Percentiles rank a stretch among this genome's conserved stretches.
Conservation (phyloP, 2,113 vertebrate genomes). For the Morone chrysops region DNA sequence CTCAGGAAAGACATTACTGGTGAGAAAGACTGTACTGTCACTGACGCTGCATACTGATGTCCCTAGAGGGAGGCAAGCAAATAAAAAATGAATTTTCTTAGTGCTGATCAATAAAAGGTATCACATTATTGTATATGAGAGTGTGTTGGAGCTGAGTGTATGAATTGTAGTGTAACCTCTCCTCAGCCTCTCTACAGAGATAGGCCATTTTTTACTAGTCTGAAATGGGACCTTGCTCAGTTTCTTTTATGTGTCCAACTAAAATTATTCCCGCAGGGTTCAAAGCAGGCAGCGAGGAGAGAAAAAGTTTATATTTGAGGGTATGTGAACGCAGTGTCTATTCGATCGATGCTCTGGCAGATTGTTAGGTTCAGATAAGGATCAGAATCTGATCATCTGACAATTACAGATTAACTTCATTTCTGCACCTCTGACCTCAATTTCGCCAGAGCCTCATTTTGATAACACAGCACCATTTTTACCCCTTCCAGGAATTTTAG, state of each 20-base stretch:
- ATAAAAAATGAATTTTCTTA: slow-evolving; percentile 9
- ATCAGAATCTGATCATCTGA: slow-evolving; percentile 52
- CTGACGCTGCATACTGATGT: slow-evolving; percentile 22
- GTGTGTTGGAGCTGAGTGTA: background rate
- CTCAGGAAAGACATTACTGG: slow-evolving; percentile 18
- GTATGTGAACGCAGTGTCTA: background rate
- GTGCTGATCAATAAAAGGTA: slow-evolving; percentile 36
- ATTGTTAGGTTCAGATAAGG: slow-evolving; percentile 38
- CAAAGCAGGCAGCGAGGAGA: background rate
- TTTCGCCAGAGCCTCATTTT: slow-evolving; percentile 40
- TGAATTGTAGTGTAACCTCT: background rate
- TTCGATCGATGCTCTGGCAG: slow-evolving; percentile 16
- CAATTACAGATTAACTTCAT: slow-evolving; percentile 65
- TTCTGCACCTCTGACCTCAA: slow-evolving; percentile 51
- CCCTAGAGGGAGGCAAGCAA: background rate
- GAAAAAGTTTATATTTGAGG: background rate
- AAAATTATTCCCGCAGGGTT: background rate
- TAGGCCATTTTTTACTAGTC: background rate
- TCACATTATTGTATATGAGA: slow-evolving; percentile 27
- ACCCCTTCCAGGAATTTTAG: slow-evolving; percentile 21
- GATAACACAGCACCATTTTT: slow-evolving; percentile 8
- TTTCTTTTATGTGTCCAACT: background rate
- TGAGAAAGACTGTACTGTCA: slow-evolving; percentile 4
- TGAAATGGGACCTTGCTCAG: background rate
- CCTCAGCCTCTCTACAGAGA: background rate